Evolutionary conservation across 2,113 vertebrate species (phyloP), one percentile per base, ranked within the genome.

Genomic region (Psittacus erithacus): DNA sequence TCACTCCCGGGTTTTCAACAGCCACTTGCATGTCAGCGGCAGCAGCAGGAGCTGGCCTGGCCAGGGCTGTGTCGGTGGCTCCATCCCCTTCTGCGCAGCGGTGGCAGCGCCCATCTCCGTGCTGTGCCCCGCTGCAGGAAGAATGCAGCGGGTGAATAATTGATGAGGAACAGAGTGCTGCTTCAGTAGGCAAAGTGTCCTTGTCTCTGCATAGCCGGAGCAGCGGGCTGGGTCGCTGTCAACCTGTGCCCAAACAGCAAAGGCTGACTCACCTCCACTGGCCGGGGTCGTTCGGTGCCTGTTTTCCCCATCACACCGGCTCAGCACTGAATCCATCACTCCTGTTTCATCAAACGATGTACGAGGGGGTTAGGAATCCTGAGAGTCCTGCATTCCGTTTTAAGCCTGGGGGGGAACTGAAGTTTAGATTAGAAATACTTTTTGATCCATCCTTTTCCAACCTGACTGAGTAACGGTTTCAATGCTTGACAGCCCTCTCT

Each of bases 161-260:
- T 47, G 85, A 85, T 82, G 75, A 70, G n/a, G 46, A 68, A 13
- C 35, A 23, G 82, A 87, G 74, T 33, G 78, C 60, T 78, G 65
- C 64, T 59, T 3, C 6, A 31, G 24, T 3, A 7, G 68, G 69
- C 33, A 13, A 10, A 63, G 27, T 1, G 69, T 53, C 23, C 64
- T 53, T 44, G 28, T 75, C 17, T 19, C 31, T 9, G 44, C 18
- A 0, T 0, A 1, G 60, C 76, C 5, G 53, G 2, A 44, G 2
- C 38, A 6, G 29, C 0, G 7, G 35, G 39, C 68, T 39, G 35
- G 11, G 7, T 3, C 29, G 33, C 69, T 10, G 69, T 5, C 50
- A 14, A 39, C 3, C 7, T 1, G 49, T 47, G 55, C 28, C 17
- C 50, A 1, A 28, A 2, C 0, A 17, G 50, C 41, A 8, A 7